phyloP scores from a whole-genome alignment of 2,113 vertebrate species.

The Emydura subglobosa region DNA sequence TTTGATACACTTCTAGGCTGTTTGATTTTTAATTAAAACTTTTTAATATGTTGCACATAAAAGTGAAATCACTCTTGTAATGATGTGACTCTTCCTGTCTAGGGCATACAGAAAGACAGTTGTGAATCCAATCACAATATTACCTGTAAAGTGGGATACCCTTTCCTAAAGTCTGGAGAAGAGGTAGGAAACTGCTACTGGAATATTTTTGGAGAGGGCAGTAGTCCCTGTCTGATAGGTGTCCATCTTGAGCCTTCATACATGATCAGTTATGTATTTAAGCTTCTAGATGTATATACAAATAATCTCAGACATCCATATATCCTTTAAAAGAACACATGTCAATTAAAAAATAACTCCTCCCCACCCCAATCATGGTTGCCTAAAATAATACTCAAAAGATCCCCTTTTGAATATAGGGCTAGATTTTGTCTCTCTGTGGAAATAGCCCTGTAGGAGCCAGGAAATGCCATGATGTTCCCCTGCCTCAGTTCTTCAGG shows the following conservation, averaged over 20 bases:
- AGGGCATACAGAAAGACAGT: constrained; percentile 88
- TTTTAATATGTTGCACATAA: background rate
- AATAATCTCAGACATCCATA: too few relatives aligned
- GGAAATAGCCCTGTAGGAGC: too few relatives aligned
- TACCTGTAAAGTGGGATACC: constrained; percentile 93
- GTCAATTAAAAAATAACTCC: background rate
- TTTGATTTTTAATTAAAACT: background rate
- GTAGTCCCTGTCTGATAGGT: background rate
- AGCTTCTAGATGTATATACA: too few relatives aligned
- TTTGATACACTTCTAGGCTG: background rate
- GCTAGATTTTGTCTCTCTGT: too few relatives aligned
- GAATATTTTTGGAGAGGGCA: background rate
- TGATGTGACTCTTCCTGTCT: constrained; percentile 16
- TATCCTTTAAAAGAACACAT: too few relatives aligned
- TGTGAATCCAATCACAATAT: constrained; percentile 86
- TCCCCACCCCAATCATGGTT: fast-evolving
- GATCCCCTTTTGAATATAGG: too few relatives aligned
- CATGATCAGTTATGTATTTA: background rate
- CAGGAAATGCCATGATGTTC: too few relatives aligned
- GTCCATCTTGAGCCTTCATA: background rate
- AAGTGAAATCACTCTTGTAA: constrained; percentile 19
- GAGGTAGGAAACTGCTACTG: constrained; percentile 77
- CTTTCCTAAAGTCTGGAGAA: constrained; percentile 85
- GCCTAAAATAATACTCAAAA: too few relatives aligned
- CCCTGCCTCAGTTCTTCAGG: too few relatives aligned